These are phyloP conservation scores for Cebus imitator DNA, from an alignment of 2,113 vertebrate genomes.

Conservation along the genomic window DNA sequence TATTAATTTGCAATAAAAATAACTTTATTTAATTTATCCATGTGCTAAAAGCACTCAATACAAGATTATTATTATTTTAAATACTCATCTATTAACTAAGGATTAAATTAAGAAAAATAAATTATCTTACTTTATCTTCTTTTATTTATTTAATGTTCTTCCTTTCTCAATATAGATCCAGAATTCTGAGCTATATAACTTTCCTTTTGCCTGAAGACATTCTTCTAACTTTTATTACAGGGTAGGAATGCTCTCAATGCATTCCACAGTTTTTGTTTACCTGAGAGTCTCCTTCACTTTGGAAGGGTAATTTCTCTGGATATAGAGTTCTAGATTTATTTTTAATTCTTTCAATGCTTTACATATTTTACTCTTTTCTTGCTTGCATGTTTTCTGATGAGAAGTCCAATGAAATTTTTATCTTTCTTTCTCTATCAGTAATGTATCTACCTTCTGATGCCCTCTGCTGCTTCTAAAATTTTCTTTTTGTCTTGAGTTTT, in stretches of 20 bases:
- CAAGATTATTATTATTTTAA: background rate
- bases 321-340: background rate
- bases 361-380: background rate
- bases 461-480: background rate
- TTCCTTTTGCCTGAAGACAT: background rate
- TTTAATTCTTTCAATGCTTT: background rate
- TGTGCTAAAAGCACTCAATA: background rate
- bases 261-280: background rate
- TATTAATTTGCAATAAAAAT: background rate
- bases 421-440: background rate
- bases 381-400: background rate
- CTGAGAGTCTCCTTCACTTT: background rate
- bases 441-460: background rate
- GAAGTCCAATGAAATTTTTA: background rate
- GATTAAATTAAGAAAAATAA: background rate
- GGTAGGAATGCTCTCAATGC: background rate
- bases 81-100: background rate
- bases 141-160: background rate
- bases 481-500: background rate
- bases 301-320: background rate
- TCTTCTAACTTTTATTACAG: background rate
- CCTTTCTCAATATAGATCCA: background rate
- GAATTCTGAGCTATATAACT: background rate
- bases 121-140: background rate
- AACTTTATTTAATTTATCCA: background rate